Percentiles rank a stretch among this genome's conserved stretches.
Evolutionary conservation across 2,888 invertebrate genomes (phyloP).

Genomic region (Herminia tarsipennalis): DNA sequence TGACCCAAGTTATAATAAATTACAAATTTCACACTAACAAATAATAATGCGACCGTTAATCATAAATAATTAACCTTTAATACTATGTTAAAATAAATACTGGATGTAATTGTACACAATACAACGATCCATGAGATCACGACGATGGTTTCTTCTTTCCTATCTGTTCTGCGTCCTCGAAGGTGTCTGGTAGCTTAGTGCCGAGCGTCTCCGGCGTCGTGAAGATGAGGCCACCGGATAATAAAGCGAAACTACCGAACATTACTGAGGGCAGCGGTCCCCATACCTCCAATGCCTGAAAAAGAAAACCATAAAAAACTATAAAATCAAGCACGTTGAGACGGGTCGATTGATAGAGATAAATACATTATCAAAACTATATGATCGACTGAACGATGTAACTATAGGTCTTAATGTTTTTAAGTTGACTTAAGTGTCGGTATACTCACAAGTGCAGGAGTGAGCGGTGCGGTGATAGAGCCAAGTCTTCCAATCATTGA

Average conservation of each 20-base stretch:
- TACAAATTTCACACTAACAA: too few relatives aligned
- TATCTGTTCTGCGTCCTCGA: not conserved
- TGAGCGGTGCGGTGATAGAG: constrained; percentile 88
- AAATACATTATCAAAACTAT: too few relatives aligned
- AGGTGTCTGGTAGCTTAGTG: constrained; percentile 12
- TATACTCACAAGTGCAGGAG: constrained; percentile 86
- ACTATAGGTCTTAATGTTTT: too few relatives aligned
- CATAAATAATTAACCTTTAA: too few relatives aligned
- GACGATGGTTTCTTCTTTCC: not conserved
- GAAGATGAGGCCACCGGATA: constrained; percentile 1
- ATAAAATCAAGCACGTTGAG: too few relatives aligned
- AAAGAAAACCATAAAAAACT: too few relatives aligned
- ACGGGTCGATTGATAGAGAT: too few relatives aligned
- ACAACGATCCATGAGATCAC: not conserved
- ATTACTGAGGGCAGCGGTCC: constrained; percentile 80
- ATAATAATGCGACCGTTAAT: too few relatives aligned
- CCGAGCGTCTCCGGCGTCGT: not conserved
- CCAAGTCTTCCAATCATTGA: constrained; percentile 89
- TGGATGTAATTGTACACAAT: not conserved
- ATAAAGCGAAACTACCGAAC: constrained; percentile 82
- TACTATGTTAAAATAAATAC: not conserved
- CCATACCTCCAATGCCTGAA: constrained; percentile 63
- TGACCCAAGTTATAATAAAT: too few relatives aligned
- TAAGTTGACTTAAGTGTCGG: too few relatives aligned
- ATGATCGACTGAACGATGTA: too few relatives aligned